phyloP scores from a whole-genome alignment of 2,888 invertebrate genomes.

The Zygothrica quintamaculata region DNA sequence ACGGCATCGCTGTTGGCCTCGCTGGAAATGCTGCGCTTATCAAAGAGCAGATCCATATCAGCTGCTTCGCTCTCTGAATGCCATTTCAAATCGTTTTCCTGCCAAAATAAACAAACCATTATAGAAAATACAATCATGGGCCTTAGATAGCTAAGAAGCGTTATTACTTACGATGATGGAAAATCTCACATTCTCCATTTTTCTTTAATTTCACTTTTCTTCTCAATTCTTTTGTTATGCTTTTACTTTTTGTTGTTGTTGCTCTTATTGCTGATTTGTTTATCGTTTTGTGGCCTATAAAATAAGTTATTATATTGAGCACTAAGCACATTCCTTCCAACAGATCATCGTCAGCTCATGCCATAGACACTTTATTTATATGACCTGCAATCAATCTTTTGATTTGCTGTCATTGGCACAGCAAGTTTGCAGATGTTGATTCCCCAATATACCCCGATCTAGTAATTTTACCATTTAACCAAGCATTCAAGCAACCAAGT shows the following conservation, averaged over 20 bases:
- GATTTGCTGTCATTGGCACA: slow-evolving; percentile 29
- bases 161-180: slow-evolving; percentile 84
- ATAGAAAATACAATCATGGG: slow-evolving; percentile 1
- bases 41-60: slow-evolving; percentile 78
- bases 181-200: slow-evolving; percentile 84
- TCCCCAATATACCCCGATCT: not conserved
- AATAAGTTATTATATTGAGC: slow-evolving; percentile 44
- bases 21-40: slow-evolving; percentile 83
- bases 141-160: not conserved
- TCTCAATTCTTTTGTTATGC: slow-evolving; percentile 5
- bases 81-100: slow-evolving; percentile 84
- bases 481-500: slow-evolving; percentile 3
- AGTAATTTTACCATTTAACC: not conserved
- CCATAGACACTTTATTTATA: slow-evolving; percentile 22
- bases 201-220: slow-evolving; percentile 35
- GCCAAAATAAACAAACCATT: slow-evolving; percentile 47
- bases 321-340: slow-evolving; percentile 29
- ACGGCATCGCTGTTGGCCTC: slow-evolving; percentile 82
- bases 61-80: slow-evolving; percentile 80
- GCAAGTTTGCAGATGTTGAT: slow-evolving; percentile 25
- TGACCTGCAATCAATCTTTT: slow-evolving; percentile 57
- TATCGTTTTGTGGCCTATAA: slow-evolving; percentile 59
- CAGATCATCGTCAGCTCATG: slow-evolving; percentile 31
- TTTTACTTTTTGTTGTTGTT: slow-evolving; percentile 10
- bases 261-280: slow-evolving; percentile 53